Base-by-base conservation (phyloP, 2,113 vertebrate species). In the Forbesichthys agassizii region DNA sequence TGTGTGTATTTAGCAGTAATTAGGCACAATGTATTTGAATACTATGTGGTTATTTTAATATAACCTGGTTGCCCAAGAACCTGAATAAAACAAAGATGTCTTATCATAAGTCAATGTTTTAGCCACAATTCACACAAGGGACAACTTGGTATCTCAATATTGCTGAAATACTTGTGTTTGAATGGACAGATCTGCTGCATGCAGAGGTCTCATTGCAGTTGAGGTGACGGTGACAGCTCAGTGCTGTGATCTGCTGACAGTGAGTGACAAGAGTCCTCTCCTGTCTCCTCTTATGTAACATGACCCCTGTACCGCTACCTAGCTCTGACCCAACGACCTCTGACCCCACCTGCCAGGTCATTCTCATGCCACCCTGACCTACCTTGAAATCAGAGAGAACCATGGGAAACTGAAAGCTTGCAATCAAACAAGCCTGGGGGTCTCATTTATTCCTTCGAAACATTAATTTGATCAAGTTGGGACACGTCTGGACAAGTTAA, bases 321-420 rank as follows among this genome's bases (percentile, higher is more conserved):
- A 70, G 71, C 59, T 57, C 75, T 81, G 92, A 90, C 91, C 91
- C 82, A 33, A 60, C 60, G 75, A 85, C 91, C 91, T 89, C 83
- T 80, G 88, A 88, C 79, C 90, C 90, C 88, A 89, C 92, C 91
- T 90, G 89, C 92, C 91, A 86, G 85, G 91, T 92, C 88, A 91
- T 88, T 91, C 84, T 86, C 90, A 92, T 74, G 61, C 82, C 90
- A 87, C 92, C 92, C 89, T 94, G 92, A 94, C 92, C 91, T 88
- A 54, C 78, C 65, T 69, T 78, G 92, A 91, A 93, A 93, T 85
- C 81, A 75, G 89, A 93, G 91, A 92, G 81, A 74, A 64, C 74
- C 64, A 60, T 49, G 67, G 71, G 77, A 78, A 69, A 81, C 69
- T 77, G 70, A 80, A 84, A 77, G 84, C 53, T 59, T 42, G 9